Conservation (phyloP, 2,797 vertebrate genomes). For the Okamejei kenojei region DNA sequence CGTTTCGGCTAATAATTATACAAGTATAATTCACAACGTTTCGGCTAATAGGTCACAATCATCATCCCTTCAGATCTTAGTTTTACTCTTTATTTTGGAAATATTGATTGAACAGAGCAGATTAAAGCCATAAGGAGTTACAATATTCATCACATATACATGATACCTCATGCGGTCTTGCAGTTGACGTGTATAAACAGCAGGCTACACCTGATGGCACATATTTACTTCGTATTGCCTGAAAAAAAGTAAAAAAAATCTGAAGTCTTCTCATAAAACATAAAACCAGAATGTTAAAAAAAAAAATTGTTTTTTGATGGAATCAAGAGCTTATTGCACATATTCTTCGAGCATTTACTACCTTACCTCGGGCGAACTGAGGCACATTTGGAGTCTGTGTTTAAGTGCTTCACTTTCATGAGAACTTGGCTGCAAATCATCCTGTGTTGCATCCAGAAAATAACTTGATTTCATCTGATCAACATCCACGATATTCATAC, state of each 20-base stretch:
- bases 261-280: not conserved
- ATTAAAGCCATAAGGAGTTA: not conserved
- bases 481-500: not conserved
- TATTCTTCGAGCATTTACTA: not conserved
- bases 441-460: not conserved
- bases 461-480: not conserved
- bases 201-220: not conserved
- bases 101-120: not conserved
- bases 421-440: not conserved
- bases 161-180: not conserved
- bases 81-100: not conserved
- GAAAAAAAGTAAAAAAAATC: too few species aligned
- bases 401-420: not conserved
- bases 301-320: not conserved
- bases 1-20: too few species aligned
- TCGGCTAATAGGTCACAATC: too few species aligned
- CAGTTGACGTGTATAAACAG: constrained; percentile 5
- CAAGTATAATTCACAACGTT: too few species aligned
- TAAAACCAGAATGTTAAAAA: not conserved
- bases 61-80: too few species aligned
- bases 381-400: not conserved
- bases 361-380: constrained; percentile 9
- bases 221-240: constrained; percentile 30
- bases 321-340: not conserved
- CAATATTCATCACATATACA: not conserved